Evolutionary conservation across 2,113 vertebrate genomes (phyloP).

Genomic region (Hippolais icterina): DNA sequence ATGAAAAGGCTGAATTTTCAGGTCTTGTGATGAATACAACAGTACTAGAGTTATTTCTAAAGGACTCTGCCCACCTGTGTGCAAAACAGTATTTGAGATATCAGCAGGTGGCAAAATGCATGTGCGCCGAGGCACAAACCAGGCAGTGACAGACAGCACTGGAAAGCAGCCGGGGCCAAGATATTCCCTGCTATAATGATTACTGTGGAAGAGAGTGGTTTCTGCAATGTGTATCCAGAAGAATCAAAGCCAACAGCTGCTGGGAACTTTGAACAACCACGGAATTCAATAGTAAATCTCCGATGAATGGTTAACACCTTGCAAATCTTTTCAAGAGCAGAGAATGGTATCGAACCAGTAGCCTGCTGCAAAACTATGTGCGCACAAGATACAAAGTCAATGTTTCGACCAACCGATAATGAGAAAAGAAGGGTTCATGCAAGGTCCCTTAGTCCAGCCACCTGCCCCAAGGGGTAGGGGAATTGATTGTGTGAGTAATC

Average conservation of each 20-base stretch:
- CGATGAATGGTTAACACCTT: constrained; percentile 20
- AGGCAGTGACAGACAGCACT: not conserved
- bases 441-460: not conserved
- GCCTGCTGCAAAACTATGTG: not conserved
- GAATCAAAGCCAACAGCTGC: constrained; percentile 11
- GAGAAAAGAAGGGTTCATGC: not conserved
- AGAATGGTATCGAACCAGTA: not conserved
- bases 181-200: not conserved
- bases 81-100: not conserved
- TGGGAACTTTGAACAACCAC: not conserved
- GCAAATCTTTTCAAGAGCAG: constrained; percentile 25
- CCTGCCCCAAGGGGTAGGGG: not conserved
- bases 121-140: not conserved
- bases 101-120: not conserved
- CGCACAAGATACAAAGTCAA: not conserved
- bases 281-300: constrained; percentile 12
- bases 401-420: not conserved
- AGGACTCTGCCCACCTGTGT: not conserved
- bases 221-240: not conserved
- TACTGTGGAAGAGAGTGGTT: not conserved
- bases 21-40: not conserved
- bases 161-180: not conserved
- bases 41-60: not conserved
- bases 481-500: not conserved
- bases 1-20: not conserved